These are phyloP conservation scores for Celastrina argiolus DNA, from an alignment of 2,888 invertebrate species.

Conservation along the genomic window DNA sequence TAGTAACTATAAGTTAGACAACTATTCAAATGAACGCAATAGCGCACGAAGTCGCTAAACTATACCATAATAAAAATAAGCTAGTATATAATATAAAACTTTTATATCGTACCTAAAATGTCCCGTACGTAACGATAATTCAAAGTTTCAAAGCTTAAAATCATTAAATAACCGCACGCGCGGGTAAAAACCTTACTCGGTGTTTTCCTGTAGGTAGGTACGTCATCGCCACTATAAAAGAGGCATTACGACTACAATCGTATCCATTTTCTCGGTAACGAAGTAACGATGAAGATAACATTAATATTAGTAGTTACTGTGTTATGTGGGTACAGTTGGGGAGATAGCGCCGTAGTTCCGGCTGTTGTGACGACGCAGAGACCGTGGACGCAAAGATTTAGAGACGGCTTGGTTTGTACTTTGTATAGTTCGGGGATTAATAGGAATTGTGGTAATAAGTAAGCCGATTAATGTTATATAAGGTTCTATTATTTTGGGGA, in stretches of 20 bases:
- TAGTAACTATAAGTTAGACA: no score
- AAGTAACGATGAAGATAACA: constrained; percentile 39
- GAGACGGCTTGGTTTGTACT: constrained; percentile 41
- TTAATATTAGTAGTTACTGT: constrained; percentile 37
- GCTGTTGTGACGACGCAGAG: constrained; percentile 40
- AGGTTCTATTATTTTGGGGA: no score
- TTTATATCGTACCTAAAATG: neutral
- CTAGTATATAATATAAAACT: neutral
- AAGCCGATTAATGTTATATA: neutral
- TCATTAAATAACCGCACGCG: neutral
- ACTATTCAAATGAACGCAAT: no score
- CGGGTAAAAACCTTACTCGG: constrained; percentile 1
- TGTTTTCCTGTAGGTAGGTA: constrained; percentile 29
- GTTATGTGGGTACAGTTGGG: constrained; percentile 35
- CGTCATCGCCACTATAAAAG: constrained; percentile 27
- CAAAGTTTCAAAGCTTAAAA: neutral
- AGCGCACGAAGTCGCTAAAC: no score
- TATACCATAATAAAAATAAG: no score
- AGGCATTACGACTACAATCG: constrained; percentile 1
- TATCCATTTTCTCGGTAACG: constrained; percentile 25
- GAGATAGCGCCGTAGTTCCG: constrained; percentile 30
- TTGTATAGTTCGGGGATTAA: neutral
- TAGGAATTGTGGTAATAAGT: neutral
- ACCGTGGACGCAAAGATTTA: constrained; percentile 46
- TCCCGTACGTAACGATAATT: neutral